Evolutionary conservation across 2,113 vertebrate genomes (phyloP).

Genomic region (Hystrix cristata): DNA sequence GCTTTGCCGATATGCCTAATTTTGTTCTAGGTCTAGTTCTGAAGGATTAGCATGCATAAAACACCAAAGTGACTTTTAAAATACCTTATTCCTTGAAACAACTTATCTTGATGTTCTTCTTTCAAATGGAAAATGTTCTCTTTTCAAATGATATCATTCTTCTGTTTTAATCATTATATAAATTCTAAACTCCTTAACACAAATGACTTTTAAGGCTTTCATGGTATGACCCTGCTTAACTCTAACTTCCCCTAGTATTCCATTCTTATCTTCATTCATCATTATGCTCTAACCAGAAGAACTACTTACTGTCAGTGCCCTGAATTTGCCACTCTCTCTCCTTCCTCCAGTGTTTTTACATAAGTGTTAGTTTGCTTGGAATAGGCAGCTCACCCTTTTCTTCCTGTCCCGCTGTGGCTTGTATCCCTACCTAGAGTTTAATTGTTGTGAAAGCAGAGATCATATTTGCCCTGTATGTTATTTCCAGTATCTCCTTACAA

Average conservation of each 20-base stretch:
- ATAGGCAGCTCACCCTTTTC: background rate
- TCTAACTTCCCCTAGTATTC: background rate
- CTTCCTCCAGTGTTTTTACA: background rate
- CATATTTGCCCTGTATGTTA: background rate
- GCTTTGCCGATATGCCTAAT: conserved; percentile 2
- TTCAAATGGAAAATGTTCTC: background rate
- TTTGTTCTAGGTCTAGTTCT: conserved; percentile 40
- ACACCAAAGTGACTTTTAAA: background rate
- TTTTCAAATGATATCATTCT: background rate
- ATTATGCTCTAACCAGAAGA: background rate
- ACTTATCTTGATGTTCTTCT: background rate
- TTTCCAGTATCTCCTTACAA: conserved; percentile 2
- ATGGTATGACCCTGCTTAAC: background rate
- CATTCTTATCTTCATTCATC: conserved; percentile 9
- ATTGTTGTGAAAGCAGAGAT: background rate
- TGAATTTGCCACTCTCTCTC: background rate
- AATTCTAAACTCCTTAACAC: background rate
- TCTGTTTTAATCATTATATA: background rate
- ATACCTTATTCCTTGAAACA: background rate
- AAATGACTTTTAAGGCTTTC: background rate
- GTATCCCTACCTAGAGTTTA: background rate
- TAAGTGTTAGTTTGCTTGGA: background rate
- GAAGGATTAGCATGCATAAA: conserved; percentile 57
- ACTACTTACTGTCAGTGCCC: background rate
- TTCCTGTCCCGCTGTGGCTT: background rate